Evolutionary conservation across 1,140 invertebrate genomes (phyloP), one percentile per base, ranked within the genome.

Genomic region (Penaeus japonicus): DNA sequence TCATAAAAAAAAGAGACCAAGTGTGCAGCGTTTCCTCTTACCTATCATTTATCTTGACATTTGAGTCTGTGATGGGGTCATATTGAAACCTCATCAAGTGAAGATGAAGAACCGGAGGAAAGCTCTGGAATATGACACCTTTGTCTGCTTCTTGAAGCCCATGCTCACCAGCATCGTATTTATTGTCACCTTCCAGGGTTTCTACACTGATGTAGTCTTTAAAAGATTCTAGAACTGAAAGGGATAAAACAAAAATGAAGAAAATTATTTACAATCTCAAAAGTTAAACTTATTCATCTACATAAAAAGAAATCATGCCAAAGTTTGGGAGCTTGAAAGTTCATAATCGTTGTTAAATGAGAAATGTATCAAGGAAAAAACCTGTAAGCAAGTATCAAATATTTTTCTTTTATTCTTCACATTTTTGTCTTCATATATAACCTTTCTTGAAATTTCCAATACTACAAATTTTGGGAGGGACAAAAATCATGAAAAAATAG

Each of bases 71-170:
- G 89, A 98, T 95, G 22, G 95, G 95, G 93, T 99, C 99, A 92
- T 99, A 99, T 93, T 99, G 98, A 94, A 99, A 99, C 86, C 99
- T 94, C 97, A 99, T 98, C 73, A 99, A 94, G 93, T 99, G 99
- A 89, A 99, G 94, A 94, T 99, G 98, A 89, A 99, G 94, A 30
- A 99, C 97, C 20, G 99, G 99, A 18, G 99, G 99, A 93, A 99
- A 99, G 12, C 96, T 95, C 17, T 97, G 95, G 93, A 99, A 99
- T 88, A 98, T 97, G 20, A 99, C 98, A 47, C 99, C 99, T 92
- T 99, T 99, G 93, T 99, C 98, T 0, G 99, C 99, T 93, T 99
- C 97, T 93, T 99, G 97, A 70, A 99, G 93, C 0, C 98, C 98
- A 93, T 99, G 97, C 91, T 98, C 96, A 22, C 98, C 99, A 30